Base-by-base conservation (phyloP, 2,797 vertebrate genomes). In the Xenopus petersii region DNA sequence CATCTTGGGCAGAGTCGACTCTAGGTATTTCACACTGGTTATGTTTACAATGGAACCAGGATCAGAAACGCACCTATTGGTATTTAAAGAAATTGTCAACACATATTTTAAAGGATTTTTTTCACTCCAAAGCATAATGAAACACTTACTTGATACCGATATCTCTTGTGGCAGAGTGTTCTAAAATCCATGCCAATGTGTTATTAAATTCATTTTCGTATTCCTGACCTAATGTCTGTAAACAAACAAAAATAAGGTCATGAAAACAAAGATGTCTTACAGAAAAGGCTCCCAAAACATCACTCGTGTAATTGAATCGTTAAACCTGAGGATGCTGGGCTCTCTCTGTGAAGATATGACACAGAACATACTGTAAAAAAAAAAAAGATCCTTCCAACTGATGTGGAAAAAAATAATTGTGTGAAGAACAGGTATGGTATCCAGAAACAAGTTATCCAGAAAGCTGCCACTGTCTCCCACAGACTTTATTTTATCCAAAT, bases 1-100 rank as follows among this genome's bases (percentile, higher is more conserved):
- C 98, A 98, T 98, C 84, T 92, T 95, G 81, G 98, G 97, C 82
- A 95, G 95, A n/a, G 94, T 95, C 78, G 97, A 98, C 79, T 98
- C 95, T 81, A 99, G 87, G 55, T 89, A 92, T n/a, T 87, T 86
- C 73, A 98, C 89, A 73, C 96, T 92, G 0, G 88, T 90, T 71
- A 95, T 81, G 0, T 94, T 86, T 15, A 95, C 84, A 0, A 89
- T 82, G 17, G 92, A 90, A 5, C 89, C 84, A 0, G 88, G 81
- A 42, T 81, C 85, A 58, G 93, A 93, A 8, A 90, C 86, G 87
- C 96, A 93, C 88, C 98, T 98, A 80, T 70, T 81, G 5, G 16
- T 8, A 21, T 24, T 26, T 26, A 55, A 42, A 65, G 16, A 17
- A 67, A 12, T n/a, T 47, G 16, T n/a, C 24, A 8, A 67, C 7